Percentiles rank a stretch among this genome's conserved stretches.
Evolutionary conservation across 2,797 vertebrate genomes (phyloP).

Genomic region (Phoeniculus purpureus): DNA sequence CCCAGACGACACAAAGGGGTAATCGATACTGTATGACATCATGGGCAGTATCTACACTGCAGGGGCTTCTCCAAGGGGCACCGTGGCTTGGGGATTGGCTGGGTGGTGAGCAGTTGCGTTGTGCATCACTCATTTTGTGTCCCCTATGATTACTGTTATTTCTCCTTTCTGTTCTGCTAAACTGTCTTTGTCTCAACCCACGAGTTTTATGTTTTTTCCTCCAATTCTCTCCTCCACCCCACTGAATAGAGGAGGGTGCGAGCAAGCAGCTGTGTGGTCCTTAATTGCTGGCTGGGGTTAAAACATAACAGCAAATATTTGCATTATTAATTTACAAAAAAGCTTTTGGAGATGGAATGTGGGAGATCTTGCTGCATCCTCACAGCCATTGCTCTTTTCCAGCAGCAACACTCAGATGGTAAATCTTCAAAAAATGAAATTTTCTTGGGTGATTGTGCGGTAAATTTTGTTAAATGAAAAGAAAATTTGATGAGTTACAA

Average conservation of each 20-base stretch:
- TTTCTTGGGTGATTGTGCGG: background rate
- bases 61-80: no score
- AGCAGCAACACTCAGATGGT: background rate
- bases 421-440: background rate
- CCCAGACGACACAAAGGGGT: background rate
- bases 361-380: background rate
- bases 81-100: background rate
- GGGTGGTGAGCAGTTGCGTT: background rate
- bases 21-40: background rate
- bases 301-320: background rate
- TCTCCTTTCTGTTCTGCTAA: background rate
- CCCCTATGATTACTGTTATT: background rate
- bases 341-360: background rate
- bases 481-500: background rate
- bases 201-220: background rate
- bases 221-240: background rate
- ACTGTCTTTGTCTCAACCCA: background rate
- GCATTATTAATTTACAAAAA: background rate
- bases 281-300: background rate
- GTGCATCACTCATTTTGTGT: background rate
- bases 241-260: background rate
- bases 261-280: background rate
- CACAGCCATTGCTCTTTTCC: background rate
- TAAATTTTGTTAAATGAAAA: constrained; percentile 1
- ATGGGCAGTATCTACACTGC: background rate